These are phyloP conservation scores for Protophormia terraenovae DNA, from an alignment of 2,888 invertebrate genomes.

Conservation along the genomic window DNA sequence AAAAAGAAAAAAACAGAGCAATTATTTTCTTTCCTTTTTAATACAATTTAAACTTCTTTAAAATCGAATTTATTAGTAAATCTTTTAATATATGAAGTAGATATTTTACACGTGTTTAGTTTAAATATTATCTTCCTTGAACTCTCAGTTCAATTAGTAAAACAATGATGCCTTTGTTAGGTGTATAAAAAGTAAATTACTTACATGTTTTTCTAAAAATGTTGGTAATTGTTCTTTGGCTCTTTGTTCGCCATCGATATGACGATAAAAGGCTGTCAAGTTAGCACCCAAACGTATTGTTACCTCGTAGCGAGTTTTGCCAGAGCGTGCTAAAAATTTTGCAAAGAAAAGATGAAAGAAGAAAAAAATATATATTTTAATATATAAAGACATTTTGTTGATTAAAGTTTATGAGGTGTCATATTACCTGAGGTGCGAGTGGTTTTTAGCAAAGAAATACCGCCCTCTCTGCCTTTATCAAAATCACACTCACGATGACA, in stretches of 20 bases:
- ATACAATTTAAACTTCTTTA: not conserved
- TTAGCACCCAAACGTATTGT: conserved; percentile 81
- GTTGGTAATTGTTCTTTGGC: conserved; percentile 76
- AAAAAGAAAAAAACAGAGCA: too few species aligned
- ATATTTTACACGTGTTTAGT: not conserved
- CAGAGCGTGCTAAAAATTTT: conserved; percentile 75
- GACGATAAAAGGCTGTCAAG: conserved; percentile 78
- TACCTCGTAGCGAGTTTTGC: conserved; percentile 80
- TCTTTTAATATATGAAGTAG: too few species aligned
- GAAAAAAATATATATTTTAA: too few species aligned
- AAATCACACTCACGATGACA: conserved; percentile 79
- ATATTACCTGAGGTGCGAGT: conserved; percentile 71
- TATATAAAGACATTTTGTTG: not conserved
- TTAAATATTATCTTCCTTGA: not conserved
- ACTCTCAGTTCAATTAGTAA: not conserved
- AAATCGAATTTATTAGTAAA: too few species aligned
- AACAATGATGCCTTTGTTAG: not conserved
- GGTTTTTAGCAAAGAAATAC: conserved; percentile 69
- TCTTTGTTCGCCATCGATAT: conserved; percentile 74
- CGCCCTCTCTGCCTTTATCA: conserved; percentile 66
- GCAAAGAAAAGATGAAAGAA: not conserved
- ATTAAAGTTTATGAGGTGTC: not conserved
- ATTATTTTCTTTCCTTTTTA: not conserved
- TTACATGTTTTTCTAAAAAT: conserved; percentile 80
- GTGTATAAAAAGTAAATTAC: conserved; percentile 66